Evolutionary conservation across 2,113 vertebrate species (phyloP), one percentile per base, ranked within the genome.

Genomic region (Amphilophus citrinellus): DNA sequence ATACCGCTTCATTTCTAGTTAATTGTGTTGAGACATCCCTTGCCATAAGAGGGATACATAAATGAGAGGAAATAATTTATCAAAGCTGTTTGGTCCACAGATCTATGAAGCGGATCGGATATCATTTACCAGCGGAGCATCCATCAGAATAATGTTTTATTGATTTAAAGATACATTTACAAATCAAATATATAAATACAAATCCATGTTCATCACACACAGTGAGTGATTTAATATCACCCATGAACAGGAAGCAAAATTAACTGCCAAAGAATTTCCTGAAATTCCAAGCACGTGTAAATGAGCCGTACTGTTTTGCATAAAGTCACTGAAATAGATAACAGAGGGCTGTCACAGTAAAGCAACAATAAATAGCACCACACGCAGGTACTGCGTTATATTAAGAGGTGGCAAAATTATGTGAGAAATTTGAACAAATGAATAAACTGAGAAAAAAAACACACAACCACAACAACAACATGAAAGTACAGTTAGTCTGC

Each of bases 21-120:
- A 88, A 89, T 89, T 90, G 81, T 65, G 58, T 87, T 10, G 80
- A 82, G 76, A 89, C 88, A 42, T 89, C 85, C 80, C 76, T 50
- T 27, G 1, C 50, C 76, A 71, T 73, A 83, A 89, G 35, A 35
- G 35, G 35, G 35, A 35, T 35, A 7, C 35, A 35, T 76, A 77
- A 79, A 85, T 84, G 10, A 82, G 59, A 77, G 57, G 58, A 80
- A 85, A 86, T 82, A 0, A 82, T 65, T 80, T 53, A 77, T 62
- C 18, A 39, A 35, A 71, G 17, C 39, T 58, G 2, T 50, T 81
- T 66, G 77, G 76, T 63, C 65, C 44, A 78, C 44, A 20, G 61
- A 82, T 59, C 77, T 75, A 27, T 65, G 58, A 75, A 56, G 59
- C 5, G 2, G 5, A 56, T 84, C 53, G 47, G 73, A 62, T 79